phyloP scores from a whole-genome alignment of 2,797 vertebrate species.

The Pyrocephalus nanus region DNA sequence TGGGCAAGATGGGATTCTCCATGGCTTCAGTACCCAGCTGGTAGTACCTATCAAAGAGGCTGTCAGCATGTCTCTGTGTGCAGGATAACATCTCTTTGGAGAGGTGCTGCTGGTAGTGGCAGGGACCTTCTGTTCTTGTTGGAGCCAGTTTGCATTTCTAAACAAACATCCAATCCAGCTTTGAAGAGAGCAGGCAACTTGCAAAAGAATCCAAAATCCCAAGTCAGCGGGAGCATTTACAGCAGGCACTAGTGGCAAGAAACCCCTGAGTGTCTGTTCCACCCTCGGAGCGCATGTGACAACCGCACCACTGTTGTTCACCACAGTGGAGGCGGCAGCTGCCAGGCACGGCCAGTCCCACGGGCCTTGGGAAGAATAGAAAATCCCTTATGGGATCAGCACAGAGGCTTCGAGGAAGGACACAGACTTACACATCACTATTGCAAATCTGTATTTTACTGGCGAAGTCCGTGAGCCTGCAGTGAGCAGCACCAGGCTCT shows the following conservation, averaged over 20 bases:
- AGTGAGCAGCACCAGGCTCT: accelerated
- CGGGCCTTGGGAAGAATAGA: neutral
- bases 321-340: neutral
- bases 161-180: neutral
- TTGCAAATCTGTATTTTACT: neutral
- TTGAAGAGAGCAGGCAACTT: neutral
- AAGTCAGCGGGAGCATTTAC: constrained; percentile 17
- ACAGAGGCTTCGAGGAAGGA: neutral
- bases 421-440: neutral
- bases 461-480: neutral
- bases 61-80: neutral
- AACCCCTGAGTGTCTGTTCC: neutral
- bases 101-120: neutral
- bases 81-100: neutral
- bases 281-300: neutral
- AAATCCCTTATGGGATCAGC: neutral
- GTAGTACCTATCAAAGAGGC: neutral
- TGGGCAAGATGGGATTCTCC: neutral
- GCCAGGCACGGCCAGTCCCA: neutral
- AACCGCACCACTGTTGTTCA: neutral
- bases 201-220: neutral
- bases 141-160: neutral
- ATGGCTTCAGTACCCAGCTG: neutral
- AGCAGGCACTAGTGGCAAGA: neutral
- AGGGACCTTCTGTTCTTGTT: neutral